phyloP scores from a whole-genome alignment of 2,888 invertebrate species.

The Dioctria linearis region DNA sequence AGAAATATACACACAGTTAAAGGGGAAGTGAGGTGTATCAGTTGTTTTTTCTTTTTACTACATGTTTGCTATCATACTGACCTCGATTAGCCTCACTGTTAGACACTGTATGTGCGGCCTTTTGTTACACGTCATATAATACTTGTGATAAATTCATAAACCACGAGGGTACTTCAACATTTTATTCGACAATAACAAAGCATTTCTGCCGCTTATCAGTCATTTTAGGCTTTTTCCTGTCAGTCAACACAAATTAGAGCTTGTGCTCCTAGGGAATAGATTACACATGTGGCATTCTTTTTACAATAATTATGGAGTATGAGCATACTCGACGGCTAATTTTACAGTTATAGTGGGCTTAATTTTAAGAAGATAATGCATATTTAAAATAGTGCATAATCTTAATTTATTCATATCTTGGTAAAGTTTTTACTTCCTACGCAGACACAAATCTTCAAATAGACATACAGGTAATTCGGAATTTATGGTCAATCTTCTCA shows the following conservation, averaged over 20 bases:
- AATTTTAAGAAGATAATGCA: no score
- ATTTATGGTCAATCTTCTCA: no score
- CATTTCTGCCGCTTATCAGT: slow-evolving; percentile 16
- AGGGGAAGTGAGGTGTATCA: slow-evolving; percentile 9
- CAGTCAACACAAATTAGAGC: background rate
- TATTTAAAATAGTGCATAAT: no score
- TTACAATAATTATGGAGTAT: no score
- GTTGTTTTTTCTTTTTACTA: background rate
- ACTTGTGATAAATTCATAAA: slow-evolving; percentile 25
- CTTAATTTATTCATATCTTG: no score
- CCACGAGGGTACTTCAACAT: background rate
- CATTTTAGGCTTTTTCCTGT: slow-evolving; percentile 9
- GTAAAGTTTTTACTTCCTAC: no score
- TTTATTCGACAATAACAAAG: background rate
- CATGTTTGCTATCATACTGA: slow-evolving; percentile 14
- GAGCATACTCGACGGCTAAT: no score
- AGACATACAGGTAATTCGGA: no score
- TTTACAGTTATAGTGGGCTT: no score
- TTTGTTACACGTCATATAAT: slow-evolving; percentile 17
- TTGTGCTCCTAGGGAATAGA: slow-evolving; percentile 7
- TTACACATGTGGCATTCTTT: slow-evolving; percentile 4
- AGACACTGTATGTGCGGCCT: slow-evolving; percentile 1
- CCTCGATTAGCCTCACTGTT: slow-evolving; percentile 32
- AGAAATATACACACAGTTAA: background rate
- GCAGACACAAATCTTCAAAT: no score